Base-by-base conservation (phyloP, 1,140 invertebrate genomes). In the Muscidifurax raptorellus region DNA sequence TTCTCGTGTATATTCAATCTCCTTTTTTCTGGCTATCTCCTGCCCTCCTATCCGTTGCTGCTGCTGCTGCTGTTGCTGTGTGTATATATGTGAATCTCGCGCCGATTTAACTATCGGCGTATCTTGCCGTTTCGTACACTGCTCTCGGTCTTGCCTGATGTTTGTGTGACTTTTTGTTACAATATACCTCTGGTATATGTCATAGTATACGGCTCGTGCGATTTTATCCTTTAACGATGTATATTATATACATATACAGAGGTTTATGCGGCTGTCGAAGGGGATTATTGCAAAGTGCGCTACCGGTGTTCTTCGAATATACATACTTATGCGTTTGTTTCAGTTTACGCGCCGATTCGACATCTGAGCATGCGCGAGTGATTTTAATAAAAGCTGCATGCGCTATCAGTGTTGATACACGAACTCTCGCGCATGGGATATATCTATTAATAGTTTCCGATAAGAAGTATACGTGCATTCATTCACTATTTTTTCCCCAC, bases 81-180 rank as follows among this genome's bases (percentile, higher is more conserved):
- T 59, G n/a, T 59, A 59, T 76, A 36, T 76, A 28, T n/a, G n/a
- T n/a, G n/a, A n/a, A n/a, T 76, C 40, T 47, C 75, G 27, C 15
- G 36, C 30, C 28, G 25, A 0, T 52, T 67, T 82, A 75, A 76
- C 52, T 82, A 76, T 67, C 32, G 10, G 15, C 27, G 59, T 76
- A 82, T 82, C 81, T 82, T 2, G 25, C 22, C 59, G 47, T 82
- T 44, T 66, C 59, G 10, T 30, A 47, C 44, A 76, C 71, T 40
- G 71, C 71, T 74, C 71, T n/a, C 32, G 2, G 71, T 30, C 32
- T 74, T 30, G 52, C 22, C 22, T 59, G n/a, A n/a, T n/a, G 2
- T 59, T 59, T 59, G 15, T 59, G 52, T 4, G 52, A 59, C 52
- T 59, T 59, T 59, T 59, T n/a, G 52, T 18, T 59, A n/a, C 9